Evolutionary conservation across 2,797 vertebrate species (phyloP).

Genomic region (Rhyacichthys aspro): DNA sequence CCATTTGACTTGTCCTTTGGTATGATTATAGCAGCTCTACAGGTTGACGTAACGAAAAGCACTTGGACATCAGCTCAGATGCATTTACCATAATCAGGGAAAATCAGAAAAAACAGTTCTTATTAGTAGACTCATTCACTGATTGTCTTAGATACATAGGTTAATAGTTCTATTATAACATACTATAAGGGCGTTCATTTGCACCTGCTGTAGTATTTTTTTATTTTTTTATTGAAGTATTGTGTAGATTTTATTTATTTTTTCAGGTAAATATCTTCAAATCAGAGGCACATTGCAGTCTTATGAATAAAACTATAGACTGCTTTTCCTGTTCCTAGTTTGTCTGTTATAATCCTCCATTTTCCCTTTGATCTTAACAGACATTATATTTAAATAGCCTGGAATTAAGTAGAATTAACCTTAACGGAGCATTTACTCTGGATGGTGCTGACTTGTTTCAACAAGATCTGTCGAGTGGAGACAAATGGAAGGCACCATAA

Average conservation of each 20-base stretch:
- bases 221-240: too few relatives aligned
- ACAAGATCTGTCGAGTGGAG: slow-evolving; percentile 29
- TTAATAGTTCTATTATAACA: too few relatives aligned
- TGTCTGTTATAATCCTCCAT: slow-evolving; percentile 1
- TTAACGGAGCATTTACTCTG: neutral
- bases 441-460: slow-evolving; percentile 21
- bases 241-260: too few relatives aligned
- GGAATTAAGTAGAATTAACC: slow-evolving; percentile 10
- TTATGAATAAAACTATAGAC: too few relatives aligned
- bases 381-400: slow-evolving; percentile 1
- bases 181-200: too few relatives aligned
- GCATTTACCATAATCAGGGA: too few relatives aligned
- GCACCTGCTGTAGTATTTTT: too few relatives aligned
- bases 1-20: slow-evolving; percentile 22
- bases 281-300: too few relatives aligned
- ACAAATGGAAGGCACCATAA: slow-evolving; percentile 10
- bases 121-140: too few relatives aligned
- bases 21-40: slow-evolving; percentile 23
- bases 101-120: neutral
- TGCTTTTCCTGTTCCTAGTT: neutral
- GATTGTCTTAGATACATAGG: too few relatives aligned
- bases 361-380: neutral
- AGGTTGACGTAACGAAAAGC: slow-evolving; percentile 2
- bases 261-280: too few relatives aligned
- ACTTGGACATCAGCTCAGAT: neutral